A percentile compares a stretch with the other conserved stretches of the same genome.
Evolutionary conservation across 2,113 vertebrate genomes (phyloP).

Genomic region (Zingel zingel): DNA sequence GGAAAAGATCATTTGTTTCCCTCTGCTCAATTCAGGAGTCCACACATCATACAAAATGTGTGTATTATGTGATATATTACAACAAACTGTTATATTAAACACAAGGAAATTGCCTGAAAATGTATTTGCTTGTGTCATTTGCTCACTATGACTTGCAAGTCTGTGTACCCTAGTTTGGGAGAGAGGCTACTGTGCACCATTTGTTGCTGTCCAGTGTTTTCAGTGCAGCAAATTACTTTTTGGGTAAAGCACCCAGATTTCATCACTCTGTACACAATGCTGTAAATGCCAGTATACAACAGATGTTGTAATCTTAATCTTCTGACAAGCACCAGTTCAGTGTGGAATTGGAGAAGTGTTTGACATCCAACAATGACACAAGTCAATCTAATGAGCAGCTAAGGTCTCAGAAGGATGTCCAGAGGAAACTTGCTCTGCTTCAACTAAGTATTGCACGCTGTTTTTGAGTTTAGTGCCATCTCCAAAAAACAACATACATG

Average conservation of each 20-base stretch:
- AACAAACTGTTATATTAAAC: no score
- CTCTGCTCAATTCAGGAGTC: background rate
- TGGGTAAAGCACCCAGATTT: conserved; percentile 3
- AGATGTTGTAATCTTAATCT: background rate
- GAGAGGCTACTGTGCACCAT: background rate
- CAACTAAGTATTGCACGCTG: conserved; percentile 19
- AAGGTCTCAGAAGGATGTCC: conserved; percentile 38
- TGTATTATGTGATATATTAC: background rate
- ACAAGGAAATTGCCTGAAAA: background rate
- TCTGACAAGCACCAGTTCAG: conserved; percentile 1
- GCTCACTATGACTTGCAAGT: background rate
- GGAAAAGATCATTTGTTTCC: background rate
- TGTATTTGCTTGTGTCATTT: background rate
- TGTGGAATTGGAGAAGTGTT: conserved; percentile 8
- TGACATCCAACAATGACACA: conserved; percentile 35
- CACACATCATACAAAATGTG: background rate
- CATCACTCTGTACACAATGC: background rate
- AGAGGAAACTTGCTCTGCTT: conserved; percentile 23
- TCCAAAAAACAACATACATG: conserved; percentile 42
- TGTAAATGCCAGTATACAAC: no score
- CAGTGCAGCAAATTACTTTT: background rate
- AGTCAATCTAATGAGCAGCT: conserved; percentile 30
- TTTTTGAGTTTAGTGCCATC: conserved; percentile 46
- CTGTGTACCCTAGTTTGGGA: background rate
- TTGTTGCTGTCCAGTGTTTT: background rate